phyloP scores from a whole-genome alignment of 2,888 invertebrate species.

The Microdon myrmicae region DNA sequence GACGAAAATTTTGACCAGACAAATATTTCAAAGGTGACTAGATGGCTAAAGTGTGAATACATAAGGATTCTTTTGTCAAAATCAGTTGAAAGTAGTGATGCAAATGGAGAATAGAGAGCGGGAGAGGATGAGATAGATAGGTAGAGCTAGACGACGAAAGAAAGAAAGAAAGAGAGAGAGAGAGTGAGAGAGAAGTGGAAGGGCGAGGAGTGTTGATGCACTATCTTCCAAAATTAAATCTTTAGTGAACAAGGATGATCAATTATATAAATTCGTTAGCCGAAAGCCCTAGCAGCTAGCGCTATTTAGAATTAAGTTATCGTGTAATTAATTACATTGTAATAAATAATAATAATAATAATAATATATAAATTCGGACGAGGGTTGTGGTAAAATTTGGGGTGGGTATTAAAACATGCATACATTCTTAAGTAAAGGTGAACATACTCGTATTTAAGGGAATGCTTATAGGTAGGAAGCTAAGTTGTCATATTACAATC shows the following conservation, averaged over 20 bases:
- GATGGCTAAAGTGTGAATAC: background rate
- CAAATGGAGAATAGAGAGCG: conserved; percentile 5
- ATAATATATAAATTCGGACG: no score
- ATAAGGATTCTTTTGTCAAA: background rate
- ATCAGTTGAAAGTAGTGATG: conserved; percentile 1
- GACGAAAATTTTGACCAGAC: no score
- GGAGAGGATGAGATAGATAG: conserved; percentile 1
- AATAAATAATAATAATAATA: no score
- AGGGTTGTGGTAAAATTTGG: conserved; percentile 16
- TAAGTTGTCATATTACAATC: no score
- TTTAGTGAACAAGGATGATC: no score
- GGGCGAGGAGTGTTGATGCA: conserved; percentile 13
- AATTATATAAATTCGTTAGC: no score
- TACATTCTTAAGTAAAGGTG: conserved; percentile 35
- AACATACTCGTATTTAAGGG: conserved; percentile 27
- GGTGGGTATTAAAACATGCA: conserved; percentile 16
- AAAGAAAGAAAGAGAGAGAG: background rate
- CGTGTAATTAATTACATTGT: no score
- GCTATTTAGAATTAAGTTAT: no score
- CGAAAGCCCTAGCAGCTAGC: no score
- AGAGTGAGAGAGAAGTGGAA: conserved; percentile 6
- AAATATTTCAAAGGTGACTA: background rate
- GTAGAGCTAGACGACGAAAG: background rate
- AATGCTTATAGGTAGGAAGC: no score
- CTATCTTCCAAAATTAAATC: no score